Conservation (phyloP, 2,113 vertebrate genomes). For the Istiophorus platypterus region DNA sequence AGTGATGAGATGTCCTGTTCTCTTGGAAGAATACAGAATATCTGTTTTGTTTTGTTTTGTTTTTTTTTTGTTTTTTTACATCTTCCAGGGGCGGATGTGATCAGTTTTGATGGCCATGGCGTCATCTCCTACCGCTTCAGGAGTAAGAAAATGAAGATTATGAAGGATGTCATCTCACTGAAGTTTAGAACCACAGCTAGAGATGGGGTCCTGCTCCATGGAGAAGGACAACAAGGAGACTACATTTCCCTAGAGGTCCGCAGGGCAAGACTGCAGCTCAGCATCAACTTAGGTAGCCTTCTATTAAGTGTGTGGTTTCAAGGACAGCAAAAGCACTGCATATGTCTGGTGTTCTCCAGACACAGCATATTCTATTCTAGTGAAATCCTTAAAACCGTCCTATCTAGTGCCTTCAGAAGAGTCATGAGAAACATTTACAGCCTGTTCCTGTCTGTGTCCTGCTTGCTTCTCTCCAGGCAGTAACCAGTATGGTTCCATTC, state of each 20-base stretch:
- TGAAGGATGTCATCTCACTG: constrained; percentile 93
- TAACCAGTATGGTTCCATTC: constrained; percentile 95
- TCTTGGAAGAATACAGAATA: not conserved
- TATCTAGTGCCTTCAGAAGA: not conserved
- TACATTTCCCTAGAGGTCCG: constrained; percentile 94
- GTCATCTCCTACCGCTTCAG: constrained; percentile 94
- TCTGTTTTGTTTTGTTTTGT: not conserved
- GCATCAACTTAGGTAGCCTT: constrained; percentile 92
- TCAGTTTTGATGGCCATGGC: constrained; percentile 95
- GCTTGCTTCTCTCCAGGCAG: constrained; percentile 85
- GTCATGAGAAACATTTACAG: not conserved
- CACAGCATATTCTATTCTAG: not conserved
- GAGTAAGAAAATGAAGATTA: constrained; percentile 94
- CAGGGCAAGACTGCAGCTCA: constrained; percentile 90
- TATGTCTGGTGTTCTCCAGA: too few relatives aligned
- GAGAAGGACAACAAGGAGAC: constrained; percentile 98
- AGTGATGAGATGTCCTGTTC: not conserved
- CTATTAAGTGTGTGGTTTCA: not conserved
- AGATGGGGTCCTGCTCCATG: constrained; percentile 92
- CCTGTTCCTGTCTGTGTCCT: constrained; percentile 3
- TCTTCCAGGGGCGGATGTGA: constrained; percentile 93
- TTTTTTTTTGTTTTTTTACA: too few relatives aligned
- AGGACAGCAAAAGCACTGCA: not conserved
- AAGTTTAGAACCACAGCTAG: constrained; percentile 93
- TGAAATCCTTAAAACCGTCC: not conserved